Evolutionary conservation across 2,888 invertebrate genomes (phyloP).

Genomic region (Macrosiphum euphorbiae): DNA sequence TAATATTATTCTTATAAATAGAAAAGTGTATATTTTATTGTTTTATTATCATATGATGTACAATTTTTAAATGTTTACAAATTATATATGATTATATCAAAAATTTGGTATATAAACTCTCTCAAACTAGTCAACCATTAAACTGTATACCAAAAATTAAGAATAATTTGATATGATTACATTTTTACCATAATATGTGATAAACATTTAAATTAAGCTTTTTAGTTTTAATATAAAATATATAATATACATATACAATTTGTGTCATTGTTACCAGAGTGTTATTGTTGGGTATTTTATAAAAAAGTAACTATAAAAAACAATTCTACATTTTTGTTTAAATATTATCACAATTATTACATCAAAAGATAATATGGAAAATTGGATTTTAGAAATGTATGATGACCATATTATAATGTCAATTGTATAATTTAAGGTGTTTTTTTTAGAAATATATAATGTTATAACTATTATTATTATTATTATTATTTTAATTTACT

Average conservation of each 20-base stretch:
- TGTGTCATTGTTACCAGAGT: not conserved
- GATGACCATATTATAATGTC: not conserved
- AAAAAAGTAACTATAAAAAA: not conserved
- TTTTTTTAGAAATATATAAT: not conserved
- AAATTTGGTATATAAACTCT: not conserved
- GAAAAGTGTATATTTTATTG: slow-evolving; percentile 20
- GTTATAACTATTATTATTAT: not conserved
- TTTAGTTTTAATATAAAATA: not conserved
- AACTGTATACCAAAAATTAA: not conserved
- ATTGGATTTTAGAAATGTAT: not conserved
- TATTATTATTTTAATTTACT: not conserved
- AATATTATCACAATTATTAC: not conserved
- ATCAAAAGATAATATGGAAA: not conserved
- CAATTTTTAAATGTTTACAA: not conserved
- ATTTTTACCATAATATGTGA: slow-evolving; percentile 3
- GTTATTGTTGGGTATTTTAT: not conserved
- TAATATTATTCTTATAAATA: not conserved
- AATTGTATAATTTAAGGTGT: not conserved
- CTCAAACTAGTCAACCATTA: slow-evolving; percentile 15
- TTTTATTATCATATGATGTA: not conserved
- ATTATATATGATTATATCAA: not conserved
- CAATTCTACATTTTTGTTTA: not conserved
- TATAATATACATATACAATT: not conserved
- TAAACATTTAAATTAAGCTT: not conserved
- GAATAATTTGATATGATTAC: not conserved